Conservation (phyloP, 2,888 invertebrate species). For the Poecilus cupreus region DNA sequence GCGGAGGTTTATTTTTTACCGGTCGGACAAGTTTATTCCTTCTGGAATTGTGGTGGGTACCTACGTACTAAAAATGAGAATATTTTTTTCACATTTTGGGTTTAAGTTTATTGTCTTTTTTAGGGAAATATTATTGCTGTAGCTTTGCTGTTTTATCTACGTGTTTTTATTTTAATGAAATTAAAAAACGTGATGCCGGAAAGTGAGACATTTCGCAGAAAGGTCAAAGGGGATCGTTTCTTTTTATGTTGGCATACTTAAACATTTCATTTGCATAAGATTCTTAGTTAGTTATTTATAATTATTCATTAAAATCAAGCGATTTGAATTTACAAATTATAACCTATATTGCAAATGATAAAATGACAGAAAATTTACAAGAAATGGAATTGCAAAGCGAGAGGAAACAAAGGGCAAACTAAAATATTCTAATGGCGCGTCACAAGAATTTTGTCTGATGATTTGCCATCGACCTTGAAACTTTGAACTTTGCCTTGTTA, state of each 20-base stretch:
- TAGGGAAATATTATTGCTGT: constrained; percentile 36
- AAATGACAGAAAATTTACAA: neutral
- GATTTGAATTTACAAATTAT: neutral
- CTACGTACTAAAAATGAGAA: constrained; percentile 20
- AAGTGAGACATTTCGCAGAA: neutral
- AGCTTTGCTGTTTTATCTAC: constrained; percentile 1
- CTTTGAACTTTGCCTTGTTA: constrained; percentile 35
- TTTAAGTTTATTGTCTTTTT: constrained; percentile 42
- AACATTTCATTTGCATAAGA: neutral
- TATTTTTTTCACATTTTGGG: constrained; percentile 41
- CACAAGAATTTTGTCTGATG: constrained; percentile 22
- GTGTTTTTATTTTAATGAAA: constrained; percentile 31
- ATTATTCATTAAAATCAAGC: neutral
- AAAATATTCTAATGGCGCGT: constrained; percentile 16
- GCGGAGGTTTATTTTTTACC: constrained; percentile 45
- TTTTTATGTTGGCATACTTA: neutral
- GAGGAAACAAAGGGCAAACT: neutral
- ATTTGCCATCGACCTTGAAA: constrained; percentile 27
- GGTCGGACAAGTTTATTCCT: constrained; percentile 44
- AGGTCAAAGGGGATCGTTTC: neutral
- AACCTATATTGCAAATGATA: neutral
- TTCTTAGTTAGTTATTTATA: neutral
- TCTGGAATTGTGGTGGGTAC: constrained; percentile 38
- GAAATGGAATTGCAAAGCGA: neutral
- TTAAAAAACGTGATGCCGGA: constrained; percentile 13